Base-by-base conservation (phyloP, 2,888 invertebrate genomes). In the Pteria penguin region DNA sequence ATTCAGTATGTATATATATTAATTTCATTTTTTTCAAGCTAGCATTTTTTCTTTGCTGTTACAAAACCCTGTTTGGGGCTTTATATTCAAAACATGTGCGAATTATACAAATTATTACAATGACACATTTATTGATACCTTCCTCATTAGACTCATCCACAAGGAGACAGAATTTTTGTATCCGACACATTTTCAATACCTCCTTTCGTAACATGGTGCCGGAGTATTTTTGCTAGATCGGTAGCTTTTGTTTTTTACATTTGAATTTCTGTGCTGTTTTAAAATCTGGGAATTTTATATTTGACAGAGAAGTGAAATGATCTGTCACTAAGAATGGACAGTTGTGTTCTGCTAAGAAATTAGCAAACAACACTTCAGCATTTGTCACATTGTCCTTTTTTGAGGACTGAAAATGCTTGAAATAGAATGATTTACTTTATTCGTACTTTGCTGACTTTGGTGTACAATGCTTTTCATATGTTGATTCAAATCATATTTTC, bases 241-340 rank as follows among this genome's bases (percentile, higher is more conserved):
- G 1, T 79, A 78, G 1, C 61, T 82, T 82, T 0, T 76, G 74
- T 26, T 72, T 52, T 26, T 66, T 70, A 67, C 81, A 83, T 29
- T 63, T 29, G 57, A 80, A 83, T 65, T 79, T 81, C 75, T 81
- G 74, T n/a, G 81, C 78, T 4, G 77, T 78, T 5, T 52, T 52
- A 4, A 71, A 79, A 57, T 83, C 79, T 33, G 83, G 81, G 60
- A 83, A 83, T 81, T 81, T 79, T 5, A 22, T 26, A 68, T 72
- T 72, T 27, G 72, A 29, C 1, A 80, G 55, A 0, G 29, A 2
- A 22, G 71, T 74, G 66, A 82, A 80, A 60, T 80, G 78, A 60
- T 83, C 83, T 26, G 81, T 75, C n/a, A 79, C 45, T 8, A 67
- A 27, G n/a, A 80, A 74, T 2, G 81, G 67, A 5, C 74, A 67